These are phyloP conservation scores for Aradophagus sp. DNA, from an alignment of 1,140 invertebrate species.

Conservation along the genomic window DNA sequence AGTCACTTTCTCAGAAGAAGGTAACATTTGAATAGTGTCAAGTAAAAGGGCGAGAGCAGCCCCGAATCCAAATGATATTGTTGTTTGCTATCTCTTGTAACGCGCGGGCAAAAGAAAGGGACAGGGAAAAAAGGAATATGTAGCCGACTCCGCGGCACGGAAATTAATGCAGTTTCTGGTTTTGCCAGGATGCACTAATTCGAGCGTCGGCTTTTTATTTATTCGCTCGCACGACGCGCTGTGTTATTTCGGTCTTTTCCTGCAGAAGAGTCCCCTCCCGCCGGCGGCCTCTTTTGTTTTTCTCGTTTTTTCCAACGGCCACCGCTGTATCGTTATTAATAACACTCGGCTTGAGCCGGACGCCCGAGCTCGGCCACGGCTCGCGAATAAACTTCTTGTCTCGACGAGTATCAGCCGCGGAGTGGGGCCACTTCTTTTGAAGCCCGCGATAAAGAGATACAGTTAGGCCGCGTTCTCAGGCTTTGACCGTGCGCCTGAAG, in stretches of 20 bases:
- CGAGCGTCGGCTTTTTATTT: constrained; percentile 54
- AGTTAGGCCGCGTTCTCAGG: too few species aligned
- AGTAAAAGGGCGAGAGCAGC: too few species aligned
- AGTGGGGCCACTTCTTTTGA: too few species aligned
- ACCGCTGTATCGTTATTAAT: constrained; percentile 51
- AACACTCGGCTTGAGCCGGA: constrained; percentile 45
- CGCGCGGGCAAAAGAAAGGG: too few species aligned
- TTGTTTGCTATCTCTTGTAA: too few species aligned
- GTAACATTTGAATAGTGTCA: too few species aligned
- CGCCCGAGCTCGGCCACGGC: constrained; percentile 16
- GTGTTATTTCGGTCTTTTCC: constrained; percentile 48
- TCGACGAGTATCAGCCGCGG: too few species aligned
- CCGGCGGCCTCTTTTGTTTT: constrained; percentile 21
- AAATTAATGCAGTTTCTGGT: constrained; percentile 61
- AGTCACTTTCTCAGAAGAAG: too few species aligned
- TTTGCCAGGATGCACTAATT: constrained; percentile 57
- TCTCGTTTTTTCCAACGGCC: constrained; percentile 35
- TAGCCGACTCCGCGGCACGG: constrained; percentile 30
- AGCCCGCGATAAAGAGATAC: too few species aligned
- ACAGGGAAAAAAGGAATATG: constrained; percentile 38
- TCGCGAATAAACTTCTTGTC: too few species aligned
- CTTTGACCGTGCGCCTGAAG: too few species aligned
- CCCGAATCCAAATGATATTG: too few species aligned
- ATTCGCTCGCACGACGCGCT: constrained; percentile 33
- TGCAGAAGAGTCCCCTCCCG: constrained; percentile 15